A percentile compares a stretch with the other conserved stretches of the same genome.
Evolutionary conservation across 1,140 invertebrate genomes (phyloP).

Genomic region (Parapsyche elsis): DNA sequence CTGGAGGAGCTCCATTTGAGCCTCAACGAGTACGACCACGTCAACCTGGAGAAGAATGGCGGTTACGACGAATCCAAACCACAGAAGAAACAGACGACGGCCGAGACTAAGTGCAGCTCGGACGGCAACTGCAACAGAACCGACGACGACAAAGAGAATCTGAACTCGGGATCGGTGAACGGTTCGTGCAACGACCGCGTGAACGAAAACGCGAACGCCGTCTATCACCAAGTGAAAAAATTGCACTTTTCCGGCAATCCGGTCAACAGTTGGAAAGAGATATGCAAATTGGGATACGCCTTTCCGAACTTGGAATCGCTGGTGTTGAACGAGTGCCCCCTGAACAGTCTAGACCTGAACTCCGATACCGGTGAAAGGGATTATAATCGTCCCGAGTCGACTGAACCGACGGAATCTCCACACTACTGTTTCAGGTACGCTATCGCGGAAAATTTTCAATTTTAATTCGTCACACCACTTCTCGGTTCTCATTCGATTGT

Average conservation of each 20-base stretch:
- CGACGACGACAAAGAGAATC: slow-evolving; percentile 57
- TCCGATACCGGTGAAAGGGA: slow-evolving; percentile 62
- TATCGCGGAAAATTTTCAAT: not conserved
- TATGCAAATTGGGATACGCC: slow-evolving; percentile 82
- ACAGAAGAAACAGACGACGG: slow-evolving; percentile 58
- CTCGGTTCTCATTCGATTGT: not conserved
- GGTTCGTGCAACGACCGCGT: slow-evolving; percentile 48
- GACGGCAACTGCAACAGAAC: slow-evolving; percentile 76
- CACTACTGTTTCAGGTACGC: slow-evolving; percentile 59
- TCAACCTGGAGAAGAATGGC: slow-evolving; percentile 66
- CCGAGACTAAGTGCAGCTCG: slow-evolving; percentile 60
- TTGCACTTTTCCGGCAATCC: slow-evolving; percentile 88
- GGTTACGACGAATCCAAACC: not conserved
- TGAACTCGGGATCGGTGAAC: slow-evolving; percentile 43
- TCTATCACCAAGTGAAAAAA: slow-evolving; percentile 75
- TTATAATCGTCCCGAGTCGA: slow-evolving; percentile 66
- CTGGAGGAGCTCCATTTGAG: slow-evolving; percentile 92
- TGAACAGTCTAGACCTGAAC: slow-evolving; percentile 70
- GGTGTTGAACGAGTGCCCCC: slow-evolving; percentile 86
- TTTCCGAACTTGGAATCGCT: slow-evolving; percentile 88
- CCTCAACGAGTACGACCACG: slow-evolving; percentile 83
- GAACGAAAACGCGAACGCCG: slow-evolving; percentile 53
- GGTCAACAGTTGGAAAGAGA: slow-evolving; percentile 82
- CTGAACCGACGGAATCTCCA: slow-evolving; percentile 58
- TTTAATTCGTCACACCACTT: not conserved